Evolutionary conservation across 2,888 invertebrate species (phyloP), one percentile per base, ranked within the genome.

Genomic region (Spodoptera littoralis): DNA sequence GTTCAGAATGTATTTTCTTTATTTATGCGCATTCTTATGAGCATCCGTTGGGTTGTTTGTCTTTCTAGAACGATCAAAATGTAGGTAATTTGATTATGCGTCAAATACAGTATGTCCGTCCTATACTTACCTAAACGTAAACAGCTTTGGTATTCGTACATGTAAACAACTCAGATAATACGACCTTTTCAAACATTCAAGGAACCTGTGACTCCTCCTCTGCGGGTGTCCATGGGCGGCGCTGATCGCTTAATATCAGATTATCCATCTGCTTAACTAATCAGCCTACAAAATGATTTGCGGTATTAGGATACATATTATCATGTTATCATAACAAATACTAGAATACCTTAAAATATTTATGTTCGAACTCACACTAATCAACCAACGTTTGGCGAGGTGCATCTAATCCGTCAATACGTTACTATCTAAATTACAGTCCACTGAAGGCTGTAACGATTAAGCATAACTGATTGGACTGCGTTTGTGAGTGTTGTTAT

Each of bases 11-110:
- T 61, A 64, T 71, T 60, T 62, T 42, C 11, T 48, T 13, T 13
- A 18, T 49, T 44, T 58, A 73, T 68, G 71, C 60, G 56, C 73
- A 74, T 75, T 72, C 52, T 45, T 51, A 71, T 59, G 55, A 67
- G 46, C 46, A 11, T 61, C 41, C 18, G 67, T 67, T 63, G 68
- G 59, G 61, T 60, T 24, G 62, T 66, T 44, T 47, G 47, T 12
- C 22, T 45, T 24, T 45, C 59, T 3, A 1, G 56, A 61, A 70
- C 51, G 55, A 55, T 59, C 22, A 61, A 53, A 43, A 45, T 45
- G 11, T 42, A n/a, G 13, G 1, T 13, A 43, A 27, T 36, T 36
- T 36, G 36, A 11, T 1, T n/a, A 27, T 44, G 46, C 11, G 53
- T 53, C 11, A 50, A 12, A 47, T 44, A 44, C 13, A 50, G n/a